Conservation (phyloP, 2,797 vertebrate species). For the Dallia pectoralis region DNA sequence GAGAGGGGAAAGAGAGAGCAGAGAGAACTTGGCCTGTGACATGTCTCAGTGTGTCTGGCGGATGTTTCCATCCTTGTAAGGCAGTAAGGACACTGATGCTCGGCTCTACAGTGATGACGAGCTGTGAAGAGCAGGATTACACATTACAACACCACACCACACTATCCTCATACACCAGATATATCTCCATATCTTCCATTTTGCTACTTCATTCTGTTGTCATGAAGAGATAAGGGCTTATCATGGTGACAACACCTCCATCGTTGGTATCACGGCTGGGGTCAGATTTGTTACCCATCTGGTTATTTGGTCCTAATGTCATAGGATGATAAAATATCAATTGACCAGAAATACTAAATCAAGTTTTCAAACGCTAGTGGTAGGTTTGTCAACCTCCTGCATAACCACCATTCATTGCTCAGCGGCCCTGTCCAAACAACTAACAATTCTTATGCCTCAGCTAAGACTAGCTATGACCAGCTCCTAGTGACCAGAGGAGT, state of each 20-base stretch:
- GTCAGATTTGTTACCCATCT: too few species aligned
- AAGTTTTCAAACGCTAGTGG: too few species aligned
- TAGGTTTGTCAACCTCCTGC: constrained; percentile 42
- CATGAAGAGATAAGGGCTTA: constrained; percentile 45
- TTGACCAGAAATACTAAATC: too few species aligned
- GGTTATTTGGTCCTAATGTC: too few species aligned
- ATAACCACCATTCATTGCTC: constrained; percentile 60
- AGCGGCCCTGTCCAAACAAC: constrained; percentile 35
- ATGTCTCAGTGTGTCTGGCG: constrained; percentile 43
- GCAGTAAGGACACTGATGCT: constrained; percentile 55
- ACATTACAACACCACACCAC: constrained; percentile 13
- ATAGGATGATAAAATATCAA: too few species aligned
- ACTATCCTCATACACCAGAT: constrained; percentile 18
- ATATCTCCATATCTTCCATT: constrained; percentile 23
- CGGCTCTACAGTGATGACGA: constrained; percentile 46
- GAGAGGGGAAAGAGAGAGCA: constrained; percentile 24
- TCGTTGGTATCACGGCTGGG: constrained; percentile 34
- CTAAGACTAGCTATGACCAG: neutral
- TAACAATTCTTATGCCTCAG: neutral
- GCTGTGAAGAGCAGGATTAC: constrained; percentile 49
- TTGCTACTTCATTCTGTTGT: constrained; percentile 42
- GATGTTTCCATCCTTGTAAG: constrained; percentile 72
- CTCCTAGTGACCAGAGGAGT: neutral
- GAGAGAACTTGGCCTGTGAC: constrained; percentile 48
- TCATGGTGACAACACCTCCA: constrained; percentile 61